A percentile compares a stretch with the other conserved stretches of the same genome.
These are phyloP conservation scores for Athalia rosae DNA, from an alignment of 2,888 invertebrate species.

Conservation along the genomic window DNA sequence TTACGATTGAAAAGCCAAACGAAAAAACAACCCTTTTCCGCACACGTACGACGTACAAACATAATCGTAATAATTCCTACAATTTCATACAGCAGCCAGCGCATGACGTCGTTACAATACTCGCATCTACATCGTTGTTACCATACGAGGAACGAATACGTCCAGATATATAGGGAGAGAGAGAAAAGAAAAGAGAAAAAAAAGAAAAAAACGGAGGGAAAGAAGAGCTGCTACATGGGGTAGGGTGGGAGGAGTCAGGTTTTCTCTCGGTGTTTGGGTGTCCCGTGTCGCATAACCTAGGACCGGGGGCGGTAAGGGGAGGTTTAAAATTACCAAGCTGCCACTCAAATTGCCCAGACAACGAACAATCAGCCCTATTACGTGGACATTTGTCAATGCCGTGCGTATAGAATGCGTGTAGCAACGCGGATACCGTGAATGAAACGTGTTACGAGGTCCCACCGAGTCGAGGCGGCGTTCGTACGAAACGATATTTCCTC, in stretches of 20 bases:
- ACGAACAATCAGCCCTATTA: constrained; percentile 73
- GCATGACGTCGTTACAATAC: neutral
- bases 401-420: constrained; percentile 50
- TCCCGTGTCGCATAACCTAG: neutral
- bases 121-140: constrained; percentile 11
- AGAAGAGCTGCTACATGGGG: constrained; percentile 46
- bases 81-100: neutral
- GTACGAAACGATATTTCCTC: constrained; percentile 3
- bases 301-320: neutral
- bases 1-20: constrained; percentile 34
- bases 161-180: neutral
- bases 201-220: neutral
- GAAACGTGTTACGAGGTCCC: too few species aligned
- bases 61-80: too few species aligned
- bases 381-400: constrained; percentile 68
- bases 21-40: constrained; percentile 41
- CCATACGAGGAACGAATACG: constrained; percentile 5
- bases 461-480: neutral
- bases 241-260: constrained; percentile 37
- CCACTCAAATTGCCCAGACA: constrained; percentile 73
- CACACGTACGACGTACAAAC: too few species aligned
- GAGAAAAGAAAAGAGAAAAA: constrained; percentile 13
- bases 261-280: constrained; percentile 21
- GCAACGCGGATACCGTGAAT: constrained; percentile 49
- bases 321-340: constrained; percentile 69